These are phyloP conservation scores for Saccostrea echinata DNA, from an alignment of 1,140 invertebrate genomes.

Conservation along the genomic window DNA sequence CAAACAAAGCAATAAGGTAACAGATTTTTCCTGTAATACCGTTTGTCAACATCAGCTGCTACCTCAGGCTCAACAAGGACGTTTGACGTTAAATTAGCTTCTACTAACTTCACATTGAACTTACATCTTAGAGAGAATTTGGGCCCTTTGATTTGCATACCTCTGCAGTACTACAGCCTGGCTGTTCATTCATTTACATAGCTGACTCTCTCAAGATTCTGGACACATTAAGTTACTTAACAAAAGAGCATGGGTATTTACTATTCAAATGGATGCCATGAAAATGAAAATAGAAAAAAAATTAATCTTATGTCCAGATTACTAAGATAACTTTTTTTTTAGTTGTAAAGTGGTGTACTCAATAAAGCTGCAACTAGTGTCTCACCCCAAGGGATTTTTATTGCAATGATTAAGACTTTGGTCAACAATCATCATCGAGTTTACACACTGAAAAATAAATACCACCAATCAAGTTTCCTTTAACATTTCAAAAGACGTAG, in stretches of 20 bases:
- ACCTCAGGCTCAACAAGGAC: background rate
- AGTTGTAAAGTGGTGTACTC: too few relatives aligned
- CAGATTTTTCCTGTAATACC: background rate
- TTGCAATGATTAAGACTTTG: background rate
- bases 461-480: background rate
- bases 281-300: too few relatives aligned
- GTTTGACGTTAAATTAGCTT: background rate
- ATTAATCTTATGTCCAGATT: too few relatives aligned
- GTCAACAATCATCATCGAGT: background rate
- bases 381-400: too few relatives aligned
- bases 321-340: too few relatives aligned
- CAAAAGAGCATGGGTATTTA: too few relatives aligned
- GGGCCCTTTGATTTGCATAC: background rate
- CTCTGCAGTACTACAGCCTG: background rate
- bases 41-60: constrained; percentile 23
- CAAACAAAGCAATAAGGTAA: background rate
- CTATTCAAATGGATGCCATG: too few relatives aligned
- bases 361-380: too few relatives aligned
- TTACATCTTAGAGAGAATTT: background rate
- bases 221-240: too few relatives aligned
- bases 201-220: background rate
- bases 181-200: background rate
- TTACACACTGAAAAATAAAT: background rate
- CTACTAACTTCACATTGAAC: background rate
- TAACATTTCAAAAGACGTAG: background rate